Evolutionary conservation across 2,113 vertebrate genomes (phyloP).

Genomic region (Varanus komodoensis): DNA sequence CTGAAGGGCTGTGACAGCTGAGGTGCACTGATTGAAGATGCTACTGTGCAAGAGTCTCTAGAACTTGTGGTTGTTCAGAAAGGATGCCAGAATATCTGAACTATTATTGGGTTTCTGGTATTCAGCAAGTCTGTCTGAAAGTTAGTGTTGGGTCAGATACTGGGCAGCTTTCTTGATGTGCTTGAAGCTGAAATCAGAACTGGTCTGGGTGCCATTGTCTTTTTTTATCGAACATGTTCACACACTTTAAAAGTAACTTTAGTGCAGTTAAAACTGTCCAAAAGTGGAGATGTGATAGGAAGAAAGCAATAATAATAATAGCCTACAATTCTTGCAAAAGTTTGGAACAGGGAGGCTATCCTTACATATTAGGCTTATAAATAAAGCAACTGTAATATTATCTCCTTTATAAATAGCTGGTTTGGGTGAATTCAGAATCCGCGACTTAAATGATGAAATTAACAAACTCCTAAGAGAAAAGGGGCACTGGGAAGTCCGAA

Average conservation of each 20-base stretch:
- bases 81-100: not conserved
- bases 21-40: not conserved
- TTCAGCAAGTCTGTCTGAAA: not conserved
- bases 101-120: not conserved
- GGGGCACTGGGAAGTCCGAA: conserved; percentile 95
- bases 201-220: not conserved
- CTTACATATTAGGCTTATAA: not conserved
- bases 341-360: not conserved
- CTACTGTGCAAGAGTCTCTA: not conserved
- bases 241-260: not conserved
- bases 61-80: not conserved
- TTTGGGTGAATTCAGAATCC: conserved; percentile 95
- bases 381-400: not conserved
- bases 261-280: not conserved
- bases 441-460: conserved; percentile 98
- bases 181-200: not conserved
- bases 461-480: conserved; percentile 98
- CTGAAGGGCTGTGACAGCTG: not conserved
- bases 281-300: not conserved
- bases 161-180: not conserved
- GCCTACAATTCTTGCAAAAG: not conserved
- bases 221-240: not conserved
- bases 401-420: conserved; percentile 81
- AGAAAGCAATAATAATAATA: not conserved
- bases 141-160: not conserved